Base-by-base conservation (phyloP, 1,140 invertebrate species). In the Hestina assimilis region DNA sequence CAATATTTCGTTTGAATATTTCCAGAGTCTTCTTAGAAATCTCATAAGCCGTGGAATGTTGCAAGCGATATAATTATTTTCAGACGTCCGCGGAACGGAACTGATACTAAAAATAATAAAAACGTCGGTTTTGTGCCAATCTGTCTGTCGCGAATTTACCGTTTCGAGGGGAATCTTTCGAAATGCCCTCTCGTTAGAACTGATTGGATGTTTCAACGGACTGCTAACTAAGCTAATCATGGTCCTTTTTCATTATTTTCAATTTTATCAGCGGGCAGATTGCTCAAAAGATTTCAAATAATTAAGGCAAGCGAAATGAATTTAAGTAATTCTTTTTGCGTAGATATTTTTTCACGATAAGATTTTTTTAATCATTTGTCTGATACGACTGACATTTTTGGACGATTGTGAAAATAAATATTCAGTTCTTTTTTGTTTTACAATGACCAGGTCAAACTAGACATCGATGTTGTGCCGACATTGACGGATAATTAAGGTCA, bases 21-120 rank as follows among this genome's bases (percentile, higher is more conserved):
- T 45, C 38, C 20, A 53, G 50, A 41, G 17, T 53, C 26, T 55
- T 23, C 21, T 58, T 51, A 58, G 47, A 45, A 58, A 58, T 51
- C 46, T 45, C 47, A 45, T 54, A 54, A 54, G 28, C 8, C 21
- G 21, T 4, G 56, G 56, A 52, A 59, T 59, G 56, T 59, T 46
- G 56, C 21, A 59, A 52, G 56, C 47, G 41, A 35, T 52, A 59
- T 40, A 59, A 59, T 59, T 59, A 59, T 59, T 52, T 59, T 52
- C 31, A 35, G 48, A 35, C 31, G 23, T 48, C 38, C 40, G 17
- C 26, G 26, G 23, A 51, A 52, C 48, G 56, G 56, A 20, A 46
- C 23, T 21, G 29, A 38, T 52, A 59, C 56, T 59, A 59, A 59
- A 59, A 59, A 59, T 59, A 59, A 59, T 59, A 38, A 45, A 51